Conservation (phyloP, 1,140 invertebrate genomes). For the Steinernema khuongi region DNA sequence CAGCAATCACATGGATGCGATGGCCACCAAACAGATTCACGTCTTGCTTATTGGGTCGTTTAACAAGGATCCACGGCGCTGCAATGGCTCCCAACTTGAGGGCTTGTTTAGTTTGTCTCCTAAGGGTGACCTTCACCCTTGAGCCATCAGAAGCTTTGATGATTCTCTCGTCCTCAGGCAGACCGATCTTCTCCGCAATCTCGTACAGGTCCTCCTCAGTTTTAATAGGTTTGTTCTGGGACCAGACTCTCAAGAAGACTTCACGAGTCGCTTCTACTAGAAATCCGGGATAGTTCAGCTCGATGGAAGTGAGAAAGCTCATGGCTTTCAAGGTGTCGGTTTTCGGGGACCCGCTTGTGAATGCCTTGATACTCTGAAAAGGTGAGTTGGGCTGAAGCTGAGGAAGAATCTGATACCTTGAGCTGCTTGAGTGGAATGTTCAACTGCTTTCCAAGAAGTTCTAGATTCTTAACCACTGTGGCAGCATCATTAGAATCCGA, state of each 20-base stretch:
- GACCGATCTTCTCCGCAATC: slow-evolving; percentile 18
- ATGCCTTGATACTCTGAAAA: slow-evolving; percentile 32
- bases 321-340: slow-evolving; percentile 58
- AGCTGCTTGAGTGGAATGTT: slow-evolving; percentile 59
- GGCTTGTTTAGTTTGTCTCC: no score
- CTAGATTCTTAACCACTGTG: slow-evolving; percentile 60
- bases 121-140: no score
- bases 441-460: slow-evolving; percentile 55
- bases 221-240: slow-evolving; percentile 22
- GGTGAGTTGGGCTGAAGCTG: no score
- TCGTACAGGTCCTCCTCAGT: slow-evolving; percentile 10
- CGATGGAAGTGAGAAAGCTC: slow-evolving; percentile 60
- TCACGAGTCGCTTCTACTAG: slow-evolving; percentile 58
- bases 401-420: slow-evolving; percentile 44
- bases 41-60: no score
- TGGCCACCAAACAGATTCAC: no score
- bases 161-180: slow-evolving; percentile 6
- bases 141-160: no score
- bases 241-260: slow-evolving; percentile 59
- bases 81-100: no score
- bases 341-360: slow-evolving; percentile 49
- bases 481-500: slow-evolving; percentile 54
- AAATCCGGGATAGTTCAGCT: slow-evolving; percentile 52
- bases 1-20: no score
- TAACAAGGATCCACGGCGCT: no score